Evolutionary conservation across 2,113 vertebrate species (phyloP), one percentile per base, ranked within the genome.

Genomic region (Phainopepla nitens): DNA sequence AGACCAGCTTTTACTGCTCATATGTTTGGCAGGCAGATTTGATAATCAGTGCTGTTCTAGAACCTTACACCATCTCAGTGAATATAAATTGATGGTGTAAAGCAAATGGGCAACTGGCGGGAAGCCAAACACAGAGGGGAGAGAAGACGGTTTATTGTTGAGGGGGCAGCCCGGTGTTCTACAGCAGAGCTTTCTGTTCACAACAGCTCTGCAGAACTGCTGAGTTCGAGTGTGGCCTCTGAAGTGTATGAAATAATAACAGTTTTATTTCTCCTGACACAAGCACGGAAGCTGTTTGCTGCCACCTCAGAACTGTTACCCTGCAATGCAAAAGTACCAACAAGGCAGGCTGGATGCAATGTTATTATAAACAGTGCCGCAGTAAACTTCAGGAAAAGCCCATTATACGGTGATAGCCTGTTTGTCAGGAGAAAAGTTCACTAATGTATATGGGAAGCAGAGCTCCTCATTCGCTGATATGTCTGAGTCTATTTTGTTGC

Each of bases 51-150:
- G 98, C 98, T 98, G 98, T 98, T 98, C 97, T 97, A 98, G 98
- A 99, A 98, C 98, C 98, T 98, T 98, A 98, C 98, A 98, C 98
- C 98, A 98, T 98, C 98, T 98, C 98, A 99, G 98, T 98, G 98
- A 99, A 98, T 98, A 99, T 98, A 98, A 99, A 98, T 98, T 98
- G 99, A 98, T 98, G 98, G 98, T 99, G 98, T 98, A 98, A 98
- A 98, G 98, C 98, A 99, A 98, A 99, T 98, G 98, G 98, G 98
- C 98, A 97, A 96, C 97, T 98, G 98, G 98, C 98, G 14, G 73
- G 53, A 92, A 96, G 98, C 98, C 98, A 99, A 97, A 92, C 97
- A 94, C 90, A 94, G 97, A 97, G 97, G 98, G 98, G 97, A 98
- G 98, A 96, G 96, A 97, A 98, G 98, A 98, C 96, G 98, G 97